phyloP scores from a whole-genome alignment of 2,797 vertebrate species.

The Malurus splendens region DNA sequence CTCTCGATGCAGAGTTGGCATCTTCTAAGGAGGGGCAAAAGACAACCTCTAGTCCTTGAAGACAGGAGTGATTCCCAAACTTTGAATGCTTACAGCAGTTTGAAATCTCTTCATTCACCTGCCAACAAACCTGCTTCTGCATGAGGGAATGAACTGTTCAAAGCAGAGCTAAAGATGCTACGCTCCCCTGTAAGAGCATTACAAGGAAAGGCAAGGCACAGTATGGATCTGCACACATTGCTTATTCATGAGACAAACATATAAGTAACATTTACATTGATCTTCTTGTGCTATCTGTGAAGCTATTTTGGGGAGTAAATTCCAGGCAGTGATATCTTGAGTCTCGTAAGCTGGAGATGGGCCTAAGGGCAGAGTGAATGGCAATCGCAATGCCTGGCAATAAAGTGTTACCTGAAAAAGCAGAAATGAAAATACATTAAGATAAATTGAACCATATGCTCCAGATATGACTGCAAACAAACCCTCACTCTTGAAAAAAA shows the following conservation, averaged over 20 bases:
- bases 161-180: neutral
- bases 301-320: constrained; percentile 41
- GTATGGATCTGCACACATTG: neutral
- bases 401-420: constrained; percentile 62
- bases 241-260: constrained; percentile 26
- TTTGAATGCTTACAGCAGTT: neutral
- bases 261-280: constrained; percentile 58
- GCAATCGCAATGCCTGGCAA: constrained; percentile 45
- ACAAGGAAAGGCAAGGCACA: neutral
- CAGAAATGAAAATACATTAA: constrained; percentile 31
- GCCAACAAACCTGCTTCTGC: neutral
- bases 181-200: neutral
- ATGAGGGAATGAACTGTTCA: neutral
- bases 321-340: constrained; percentile 47
- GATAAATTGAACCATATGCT: neutral
- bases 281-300: constrained; percentile 46
- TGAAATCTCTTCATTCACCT: neutral
- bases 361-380: constrained; percentile 47
- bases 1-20: neutral
- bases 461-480: neutral
- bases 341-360: constrained; percentile 4
- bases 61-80: neutral
- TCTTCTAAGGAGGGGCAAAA: neutral
- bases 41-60: neutral
- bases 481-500: too few species aligned